A percentile compares a stretch with the other conserved stretches of the same genome.
Conservation (phyloP, 2,888 invertebrate genomes). For the Rhingia campestris region DNA sequence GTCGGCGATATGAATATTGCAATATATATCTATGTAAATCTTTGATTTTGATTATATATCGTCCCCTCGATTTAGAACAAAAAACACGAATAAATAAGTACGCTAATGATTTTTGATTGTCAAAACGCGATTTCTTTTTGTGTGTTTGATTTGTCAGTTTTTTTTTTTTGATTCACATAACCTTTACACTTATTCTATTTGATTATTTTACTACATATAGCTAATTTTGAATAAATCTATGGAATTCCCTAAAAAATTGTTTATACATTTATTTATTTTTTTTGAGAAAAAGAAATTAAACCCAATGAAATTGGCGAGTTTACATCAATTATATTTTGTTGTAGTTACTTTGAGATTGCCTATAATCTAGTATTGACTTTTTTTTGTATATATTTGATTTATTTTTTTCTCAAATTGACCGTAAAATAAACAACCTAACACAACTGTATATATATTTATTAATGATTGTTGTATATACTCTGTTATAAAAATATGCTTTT, state of each 20-base stretch:
- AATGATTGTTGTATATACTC: conserved; percentile 57
- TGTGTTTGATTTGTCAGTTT: conserved; percentile 54
- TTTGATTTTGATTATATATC: conserved; percentile 4
- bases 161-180: conserved; percentile 58
- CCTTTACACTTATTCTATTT: conserved; percentile 50
- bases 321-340: conserved; percentile 38
- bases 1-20: conserved; percentile 39
- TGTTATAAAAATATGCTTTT: conserved; percentile 66
- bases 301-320: conserved; percentile 6
- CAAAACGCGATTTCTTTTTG: conserved; percentile 83
- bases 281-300: conserved; percentile 10
- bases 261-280: conserved; percentile 19
- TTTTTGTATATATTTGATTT: conserved; percentile 48
- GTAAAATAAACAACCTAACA: conserved; percentile 65
- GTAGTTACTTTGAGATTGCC: conserved; percentile 28
- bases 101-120: conserved; percentile 83
- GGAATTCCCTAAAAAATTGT: conserved; percentile 50
- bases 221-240: conserved; percentile 30
- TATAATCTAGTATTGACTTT: conserved; percentile 60
- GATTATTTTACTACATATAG: conserved; percentile 31
- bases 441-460: conserved; percentile 38
- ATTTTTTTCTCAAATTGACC: conserved; percentile 51
- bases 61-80: conserved; percentile 62
- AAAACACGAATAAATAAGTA: conserved; percentile 74
- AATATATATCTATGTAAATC: neutral